Base-by-base conservation (phyloP, 2,888 invertebrate species). In the Blastobasis adustella region DNA sequence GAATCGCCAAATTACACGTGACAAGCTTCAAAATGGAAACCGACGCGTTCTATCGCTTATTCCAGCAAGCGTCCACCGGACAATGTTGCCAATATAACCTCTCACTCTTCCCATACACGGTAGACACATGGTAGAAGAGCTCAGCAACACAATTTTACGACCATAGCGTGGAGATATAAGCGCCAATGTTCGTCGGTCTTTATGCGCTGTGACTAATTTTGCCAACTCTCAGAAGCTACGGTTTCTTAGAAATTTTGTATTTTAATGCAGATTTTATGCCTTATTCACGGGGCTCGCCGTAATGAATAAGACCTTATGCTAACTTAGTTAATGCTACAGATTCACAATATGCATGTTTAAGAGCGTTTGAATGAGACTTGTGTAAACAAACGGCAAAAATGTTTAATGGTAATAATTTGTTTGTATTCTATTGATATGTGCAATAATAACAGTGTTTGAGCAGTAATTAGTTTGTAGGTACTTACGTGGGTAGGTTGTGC, bases 191-290 rank as follows among this genome's bases (percentile, higher is more conserved):
- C 76, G 81, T 83, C 80, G 79, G 81, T 84, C 79, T 82, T 82
- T 84, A 83, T 82, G 80, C 67, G 60, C 69, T 76, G 72, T 72
- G 79, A 83, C 84, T 83, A 84, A 84, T 84, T 84, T 82, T 78
- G 71, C 78, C 69, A 69, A 72, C 72, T 69, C 66, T 61, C 61
- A 64, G 60, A 64, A 63, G 67, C 61, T 67, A 68, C 42, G 66
- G 62, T 67, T 83, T 80, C 77, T 55, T 58, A 72, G 80, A 79
- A 73, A 61, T 63, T 57, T 58, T 56, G 59, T 61, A 61, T 56
- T 62, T 59, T 54, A 56, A 58, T 53, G 55, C 54, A 47, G 45
- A 23, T 65, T 62, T 67, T 63, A 65, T 59, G 58, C 57, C 59
- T 48, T 57, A 60, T 62, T 62, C 56, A 56, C 54, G 45, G 52